Evolutionary conservation across 2,888 invertebrate species (phyloP).

Genomic region (Bellardia bayeri): DNA sequence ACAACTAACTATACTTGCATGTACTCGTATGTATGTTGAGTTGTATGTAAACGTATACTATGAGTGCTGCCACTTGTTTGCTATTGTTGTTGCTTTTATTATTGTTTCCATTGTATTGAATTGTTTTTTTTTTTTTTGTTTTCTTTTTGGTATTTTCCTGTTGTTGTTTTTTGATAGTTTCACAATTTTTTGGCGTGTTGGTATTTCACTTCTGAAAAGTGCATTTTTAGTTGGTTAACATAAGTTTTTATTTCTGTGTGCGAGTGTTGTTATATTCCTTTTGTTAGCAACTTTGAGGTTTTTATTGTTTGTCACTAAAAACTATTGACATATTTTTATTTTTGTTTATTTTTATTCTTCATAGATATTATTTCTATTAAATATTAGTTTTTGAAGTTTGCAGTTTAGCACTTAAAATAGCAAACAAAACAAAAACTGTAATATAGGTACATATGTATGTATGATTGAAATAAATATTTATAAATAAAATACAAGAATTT

Average conservation of each 20-base stretch:
- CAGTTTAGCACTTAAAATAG: background rate
- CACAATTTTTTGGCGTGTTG: conserved; percentile 29
- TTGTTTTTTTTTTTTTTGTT: background rate
- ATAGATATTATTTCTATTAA: background rate
- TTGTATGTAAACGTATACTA: background rate
- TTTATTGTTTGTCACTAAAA: conserved; percentile 51
- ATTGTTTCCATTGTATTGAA: conserved; percentile 25
- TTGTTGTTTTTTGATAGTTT: background rate
- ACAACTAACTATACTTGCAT: too few species aligned
- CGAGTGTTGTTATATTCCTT: conserved; percentile 19
- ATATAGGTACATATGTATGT: too few species aligned
- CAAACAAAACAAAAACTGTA: too few species aligned
- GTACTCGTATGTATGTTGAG: background rate
- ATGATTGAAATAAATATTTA: too few species aligned
- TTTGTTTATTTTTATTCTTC: conserved; percentile 14
- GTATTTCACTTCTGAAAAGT: conserved; percentile 24
- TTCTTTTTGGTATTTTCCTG: background rate
- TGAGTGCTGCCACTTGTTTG: background rate
- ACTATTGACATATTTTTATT: conserved; percentile 52
- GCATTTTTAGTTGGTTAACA: conserved; percentile 15
- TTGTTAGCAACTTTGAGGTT: conserved; percentile 45
- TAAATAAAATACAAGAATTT: too few species aligned
- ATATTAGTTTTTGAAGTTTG: conserved; percentile 6
- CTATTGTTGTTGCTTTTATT: conserved; percentile 4
- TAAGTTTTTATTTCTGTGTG: background rate